Conservation (phyloP, 64 coral and sea anemone genomes). For the Trachythela sp. region DNA sequence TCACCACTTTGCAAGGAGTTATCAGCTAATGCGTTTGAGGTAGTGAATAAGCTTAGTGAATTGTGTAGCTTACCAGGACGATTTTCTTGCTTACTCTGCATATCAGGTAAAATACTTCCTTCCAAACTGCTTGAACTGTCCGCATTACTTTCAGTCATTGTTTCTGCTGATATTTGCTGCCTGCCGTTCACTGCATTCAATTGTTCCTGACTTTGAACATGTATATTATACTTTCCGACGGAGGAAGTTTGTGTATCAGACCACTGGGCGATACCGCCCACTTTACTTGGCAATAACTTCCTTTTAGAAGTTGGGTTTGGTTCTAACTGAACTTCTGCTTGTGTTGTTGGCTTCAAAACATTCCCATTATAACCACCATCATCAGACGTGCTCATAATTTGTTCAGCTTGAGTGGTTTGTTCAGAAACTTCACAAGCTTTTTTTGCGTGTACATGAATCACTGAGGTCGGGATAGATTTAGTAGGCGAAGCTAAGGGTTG, state of each 20-base stretch:
- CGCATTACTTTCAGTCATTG: not conserved
- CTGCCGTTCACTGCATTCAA: not conserved
- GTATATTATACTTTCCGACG: not conserved
- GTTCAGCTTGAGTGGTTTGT: not conserved
- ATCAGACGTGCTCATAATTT: not conserved
- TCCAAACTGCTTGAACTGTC: not conserved
- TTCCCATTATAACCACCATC: not conserved
- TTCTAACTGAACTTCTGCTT: not conserved
- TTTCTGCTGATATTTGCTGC: not conserved
- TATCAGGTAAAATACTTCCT: not conserved
- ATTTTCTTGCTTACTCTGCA: not conserved
- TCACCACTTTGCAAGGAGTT: not conserved
- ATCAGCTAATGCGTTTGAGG: not conserved
- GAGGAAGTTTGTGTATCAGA: not conserved
- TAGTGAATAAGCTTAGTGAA: not conserved
- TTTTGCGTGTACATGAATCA: not conserved
- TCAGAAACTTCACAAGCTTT: not conserved
- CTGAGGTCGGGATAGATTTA: conserved; percentile 10
- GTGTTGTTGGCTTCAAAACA: not conserved
- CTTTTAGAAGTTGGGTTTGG: not conserved
- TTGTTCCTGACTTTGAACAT: not conserved
- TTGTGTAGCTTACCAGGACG: not conserved
- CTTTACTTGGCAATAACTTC: not conserved
- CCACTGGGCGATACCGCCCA: not conserved
- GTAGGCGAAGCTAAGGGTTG: not conserved